Percentiles rank a stretch among this genome's conserved stretches.
Conservation (phyloP, 2,888 invertebrate genomes). For the Oeneis ivallda region DNA sequence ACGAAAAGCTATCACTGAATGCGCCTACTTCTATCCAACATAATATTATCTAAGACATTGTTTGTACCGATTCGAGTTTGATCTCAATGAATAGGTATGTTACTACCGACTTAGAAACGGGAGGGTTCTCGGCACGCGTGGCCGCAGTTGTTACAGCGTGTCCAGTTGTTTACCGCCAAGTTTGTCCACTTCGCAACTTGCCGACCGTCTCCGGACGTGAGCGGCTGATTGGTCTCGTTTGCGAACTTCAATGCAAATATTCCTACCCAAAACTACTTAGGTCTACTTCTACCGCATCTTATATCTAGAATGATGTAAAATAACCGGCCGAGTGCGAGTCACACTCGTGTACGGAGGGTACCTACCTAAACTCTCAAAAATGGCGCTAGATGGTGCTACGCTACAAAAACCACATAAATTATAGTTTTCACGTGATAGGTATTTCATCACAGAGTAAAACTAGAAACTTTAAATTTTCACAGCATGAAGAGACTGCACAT, state of each 20-base stretch:
- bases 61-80: neutral
- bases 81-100: neutral
- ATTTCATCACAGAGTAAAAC: too few relatives aligned
- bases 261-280: neutral
- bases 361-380: too few relatives aligned
- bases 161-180: conserved; percentile 10
- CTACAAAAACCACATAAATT: too few relatives aligned
- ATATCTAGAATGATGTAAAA: neutral
- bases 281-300: neutral
- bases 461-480: too few relatives aligned
- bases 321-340: too few relatives aligned
- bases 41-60: too few relatives aligned
- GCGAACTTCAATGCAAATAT: neutral
- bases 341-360: too few relatives aligned
- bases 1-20: too few relatives aligned
- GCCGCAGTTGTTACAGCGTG: conserved; percentile 15
- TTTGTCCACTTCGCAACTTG: conserved; percentile 27
- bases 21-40: too few relatives aligned
- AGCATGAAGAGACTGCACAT: too few relatives aligned
- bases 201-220: conserved; percentile 20
- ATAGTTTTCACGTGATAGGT: too few relatives aligned
- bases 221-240: conserved; percentile 17
- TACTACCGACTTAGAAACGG: neutral
- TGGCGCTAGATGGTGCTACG: too few relatives aligned
- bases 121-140: neutral